Conservation (phyloP, 2,888 invertebrate genomes). For the Vesta saturnalis region DNA sequence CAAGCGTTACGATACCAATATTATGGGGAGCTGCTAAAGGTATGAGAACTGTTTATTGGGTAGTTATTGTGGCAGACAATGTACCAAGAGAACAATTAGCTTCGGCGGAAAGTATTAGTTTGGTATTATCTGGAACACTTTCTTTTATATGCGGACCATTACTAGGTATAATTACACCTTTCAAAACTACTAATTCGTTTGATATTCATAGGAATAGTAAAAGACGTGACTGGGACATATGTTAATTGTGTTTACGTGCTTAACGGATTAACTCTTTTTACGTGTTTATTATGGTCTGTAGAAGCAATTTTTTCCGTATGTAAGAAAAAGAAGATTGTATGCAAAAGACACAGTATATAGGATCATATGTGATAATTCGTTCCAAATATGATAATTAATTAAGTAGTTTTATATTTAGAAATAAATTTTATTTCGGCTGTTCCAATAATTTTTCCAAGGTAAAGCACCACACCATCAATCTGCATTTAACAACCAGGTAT, state of each 20-base stretch:
- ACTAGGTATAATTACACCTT: constrained; percentile 51
- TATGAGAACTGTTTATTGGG: constrained; percentile 73
- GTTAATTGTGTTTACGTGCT: not conserved
- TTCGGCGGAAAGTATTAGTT: constrained; percentile 74
- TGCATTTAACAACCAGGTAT: too few relatives aligned
- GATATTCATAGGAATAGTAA: not conserved
- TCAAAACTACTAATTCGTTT: not conserved
- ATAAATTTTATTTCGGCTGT: too few relatives aligned
- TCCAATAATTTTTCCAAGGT: too few relatives aligned
- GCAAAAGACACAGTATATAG: too few relatives aligned
- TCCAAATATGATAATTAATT: too few relatives aligned
- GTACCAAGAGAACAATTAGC: constrained; percentile 72
- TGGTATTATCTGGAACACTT: constrained; percentile 71
- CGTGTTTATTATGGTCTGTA: too few relatives aligned
- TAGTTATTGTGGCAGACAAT: constrained; percentile 72
- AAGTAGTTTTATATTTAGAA: too few relatives aligned
- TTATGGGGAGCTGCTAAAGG: constrained; percentile 74
- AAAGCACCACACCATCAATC: too few relatives aligned
- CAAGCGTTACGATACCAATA: constrained; percentile 62
- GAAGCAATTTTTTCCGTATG: too few relatives aligned
- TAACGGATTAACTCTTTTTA: too few relatives aligned
- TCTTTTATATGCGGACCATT: constrained; percentile 69
- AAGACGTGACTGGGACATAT: not conserved
- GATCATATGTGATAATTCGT: too few relatives aligned
- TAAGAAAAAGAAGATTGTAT: too few relatives aligned